Base-by-base conservation (phyloP, 1,140 invertebrate genomes). In the Nephila pilipes region DNA sequence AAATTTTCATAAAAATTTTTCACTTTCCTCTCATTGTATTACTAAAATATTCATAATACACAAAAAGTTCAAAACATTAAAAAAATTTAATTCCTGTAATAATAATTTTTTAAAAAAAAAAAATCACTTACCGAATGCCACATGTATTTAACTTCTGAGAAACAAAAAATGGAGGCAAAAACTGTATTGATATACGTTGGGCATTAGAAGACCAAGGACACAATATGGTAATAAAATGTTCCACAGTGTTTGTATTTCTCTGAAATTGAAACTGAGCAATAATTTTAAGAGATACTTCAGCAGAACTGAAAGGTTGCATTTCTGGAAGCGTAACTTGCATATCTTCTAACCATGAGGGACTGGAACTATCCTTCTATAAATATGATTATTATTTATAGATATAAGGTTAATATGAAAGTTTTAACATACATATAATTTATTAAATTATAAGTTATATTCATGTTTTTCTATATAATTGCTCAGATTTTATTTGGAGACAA, bases 131-230 rank as follows among this genome's bases (percentile, higher is more conserved):
- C 94, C 97, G 96, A 32, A 97, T 96, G 93, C 97, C 97, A 14
- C 97, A 97, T 0, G 98, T 98, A 90, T 98, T 97, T 3, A 99
- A 96, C 93, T 97, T 97, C 96, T 98, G 97, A 14, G 96, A 96
- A 1, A 97, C 97, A 94, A 97, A 97, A 94, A 99, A 97, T 1
- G 98, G 98, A 12, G 98, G 97, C 2, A 97, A 96, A 95, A 99
- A 98, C 94, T 97, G 97, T 1, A 99, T 95, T 0, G 96, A 96
- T 80, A 97, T 97, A 6, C 83, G 25, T 14, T 69, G 65, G 20
- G 92, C 29, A 32, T 20, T 80, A 22, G 60, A 20, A 25, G 58
- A 55, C 65, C 63, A 75, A 12, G 63, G 87, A 63, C 93, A 94
- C n/a, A 85, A 36, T n/a, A 93, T 75, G 91, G 95, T 95, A 95